Conservation (phyloP, 2,113 vertebrate genomes). For the Corvus hawaiiensis region DNA sequence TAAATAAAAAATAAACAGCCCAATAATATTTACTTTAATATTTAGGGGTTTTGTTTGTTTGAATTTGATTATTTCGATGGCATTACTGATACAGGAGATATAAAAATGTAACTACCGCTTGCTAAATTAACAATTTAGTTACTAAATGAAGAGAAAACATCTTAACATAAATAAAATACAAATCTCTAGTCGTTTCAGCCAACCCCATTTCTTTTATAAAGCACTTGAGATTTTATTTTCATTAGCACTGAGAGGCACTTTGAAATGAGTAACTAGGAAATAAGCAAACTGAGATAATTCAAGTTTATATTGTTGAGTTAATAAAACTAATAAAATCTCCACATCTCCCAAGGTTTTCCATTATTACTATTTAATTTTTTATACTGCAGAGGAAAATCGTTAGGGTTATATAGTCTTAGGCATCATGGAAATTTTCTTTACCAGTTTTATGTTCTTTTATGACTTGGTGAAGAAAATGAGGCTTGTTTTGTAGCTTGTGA, state of each 20-base stretch:
- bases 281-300: constrained; percentile 72
- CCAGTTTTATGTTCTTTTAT: constrained; percentile 38
- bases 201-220: constrained; percentile 68
- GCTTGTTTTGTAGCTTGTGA: constrained; percentile 48
- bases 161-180: constrained; percentile 63
- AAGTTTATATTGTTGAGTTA: constrained; percentile 70
- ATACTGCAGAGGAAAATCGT: constrained; percentile 54
- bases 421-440: constrained; percentile 40
- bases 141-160: constrained; percentile 50
- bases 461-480: constrained; percentile 36
- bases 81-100: neutral
- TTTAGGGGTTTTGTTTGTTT: neutral
- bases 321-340: constrained; percentile 71
- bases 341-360: constrained; percentile 57
- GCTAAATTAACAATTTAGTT: constrained; percentile 37
- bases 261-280: constrained; percentile 72
- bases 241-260: constrained; percentile 67
- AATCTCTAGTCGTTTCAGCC: constrained; percentile 51
- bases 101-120: neutral
- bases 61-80: neutral
- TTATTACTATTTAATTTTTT: constrained; percentile 60
- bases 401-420: constrained; percentile 3
- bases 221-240: constrained; percentile 75
- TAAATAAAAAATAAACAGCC: neutral
- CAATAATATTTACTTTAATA: constrained; percentile 5